Evolutionary conservation across 2,888 invertebrate species (phyloP).

Genomic region (Sphaeridia pumilis): DNA sequence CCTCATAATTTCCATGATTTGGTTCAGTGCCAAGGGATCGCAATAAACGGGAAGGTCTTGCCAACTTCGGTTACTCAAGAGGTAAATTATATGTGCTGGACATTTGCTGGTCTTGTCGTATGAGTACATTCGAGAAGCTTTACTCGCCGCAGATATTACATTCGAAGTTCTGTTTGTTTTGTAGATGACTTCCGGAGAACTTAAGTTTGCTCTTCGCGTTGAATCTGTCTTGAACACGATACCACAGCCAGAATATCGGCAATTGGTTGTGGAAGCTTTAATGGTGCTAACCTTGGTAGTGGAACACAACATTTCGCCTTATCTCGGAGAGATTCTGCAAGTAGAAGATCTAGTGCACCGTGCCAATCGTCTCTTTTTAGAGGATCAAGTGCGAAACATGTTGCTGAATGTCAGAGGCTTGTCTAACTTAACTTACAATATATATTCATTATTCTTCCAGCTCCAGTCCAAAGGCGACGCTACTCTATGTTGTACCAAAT

Average conservation of each 20-base stretch:
- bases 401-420: no score
- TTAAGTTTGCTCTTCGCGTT: slow-evolving; percentile 95
- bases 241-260: slow-evolving; percentile 95
- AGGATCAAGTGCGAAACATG: slow-evolving; percentile 80
- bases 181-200: slow-evolving; percentile 91
- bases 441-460: slow-evolving; percentile 43
- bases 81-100: slow-evolving; percentile 39
- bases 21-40: slow-evolving; percentile 74
- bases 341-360: slow-evolving; percentile 86
- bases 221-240: slow-evolving; percentile 94
- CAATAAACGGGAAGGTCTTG: slow-evolving; percentile 80
- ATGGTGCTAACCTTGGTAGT: slow-evolving; percentile 72
- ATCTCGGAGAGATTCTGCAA: slow-evolving; percentile 66
- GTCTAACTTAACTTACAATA: slow-evolving; percentile 2
- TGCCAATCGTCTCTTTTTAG: slow-evolving; percentile 87
- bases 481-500: slow-evolving; percentile 81
- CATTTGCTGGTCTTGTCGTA: no score
- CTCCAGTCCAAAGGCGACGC: slow-evolving; percentile 80
- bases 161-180: no score
- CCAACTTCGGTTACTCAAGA: slow-evolving; percentile 91
- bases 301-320: slow-evolving; percentile 67
- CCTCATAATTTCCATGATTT: no score
- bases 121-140: no score
- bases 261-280: slow-evolving; percentile 89
- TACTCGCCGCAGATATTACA: not conserved